These are phyloP conservation scores for Aphaenogaster ashmeadi DNA, from an alignment of 1,140 invertebrate species.

Conservation along the genomic window DNA sequence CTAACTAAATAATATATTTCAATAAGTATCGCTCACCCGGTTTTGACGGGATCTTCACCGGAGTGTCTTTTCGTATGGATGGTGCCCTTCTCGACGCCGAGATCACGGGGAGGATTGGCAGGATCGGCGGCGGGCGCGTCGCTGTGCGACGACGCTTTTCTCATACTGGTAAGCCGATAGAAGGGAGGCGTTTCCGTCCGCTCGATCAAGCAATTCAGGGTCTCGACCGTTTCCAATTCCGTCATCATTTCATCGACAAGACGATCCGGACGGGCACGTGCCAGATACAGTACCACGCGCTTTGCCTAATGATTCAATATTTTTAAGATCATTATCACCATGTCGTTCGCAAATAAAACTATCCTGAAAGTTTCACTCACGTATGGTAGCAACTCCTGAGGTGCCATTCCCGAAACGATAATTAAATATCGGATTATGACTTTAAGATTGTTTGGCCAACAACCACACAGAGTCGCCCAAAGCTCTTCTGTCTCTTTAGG, in stretches of 20 bases:
- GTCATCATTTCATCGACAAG: constrained; percentile 98
- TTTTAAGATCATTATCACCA: not conserved
- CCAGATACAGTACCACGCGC: constrained; percentile 97
- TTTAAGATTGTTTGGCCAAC: constrained; percentile 98
- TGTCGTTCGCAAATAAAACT: not conserved
- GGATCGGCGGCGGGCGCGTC: constrained; percentile 89
- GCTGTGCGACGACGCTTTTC: constrained; percentile 96
- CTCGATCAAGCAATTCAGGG: constrained; percentile 97
- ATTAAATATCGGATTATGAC: constrained; percentile 99
- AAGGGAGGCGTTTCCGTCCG: constrained; percentile 99
- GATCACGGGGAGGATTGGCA: constrained; percentile 86
- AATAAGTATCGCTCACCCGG: constrained; percentile 85
- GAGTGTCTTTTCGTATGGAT: constrained; percentile 98
- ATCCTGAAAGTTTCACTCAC: constrained; percentile 88
- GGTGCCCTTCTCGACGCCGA: constrained; percentile 95
- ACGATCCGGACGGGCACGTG: constrained; percentile 95
- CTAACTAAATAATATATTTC: constrained; percentile 7
- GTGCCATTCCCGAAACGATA: constrained; percentile 98
- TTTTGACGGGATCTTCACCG: constrained; percentile 95
- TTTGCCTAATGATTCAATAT: constrained; percentile 92
- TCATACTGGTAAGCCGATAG: constrained; percentile 96
- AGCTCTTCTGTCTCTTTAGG: constrained; percentile 97
- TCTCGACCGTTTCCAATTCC: constrained; percentile 98
- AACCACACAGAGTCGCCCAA: constrained; percentile 97
- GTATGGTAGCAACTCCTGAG: constrained; percentile 95